Conservation (phyloP, 1,140 invertebrate species). For the Drosophila pruinosa region DNA sequence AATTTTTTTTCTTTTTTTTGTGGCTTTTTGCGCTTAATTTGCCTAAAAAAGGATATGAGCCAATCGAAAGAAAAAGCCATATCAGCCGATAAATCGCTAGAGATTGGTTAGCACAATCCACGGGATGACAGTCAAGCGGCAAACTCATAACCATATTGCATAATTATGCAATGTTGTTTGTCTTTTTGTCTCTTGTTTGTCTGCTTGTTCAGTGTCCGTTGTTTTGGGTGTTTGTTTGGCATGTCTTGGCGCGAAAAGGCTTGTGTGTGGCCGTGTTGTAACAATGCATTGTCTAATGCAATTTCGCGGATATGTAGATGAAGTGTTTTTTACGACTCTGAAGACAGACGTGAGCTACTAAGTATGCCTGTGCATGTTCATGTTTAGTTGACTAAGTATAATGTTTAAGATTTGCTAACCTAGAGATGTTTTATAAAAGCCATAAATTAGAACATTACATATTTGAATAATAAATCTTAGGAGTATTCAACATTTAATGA, state of each 20-base stretch:
- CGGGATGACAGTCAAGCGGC: conserved; percentile 1
- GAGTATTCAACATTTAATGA: too few species aligned
- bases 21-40: conserved; percentile 57
- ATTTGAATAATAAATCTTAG: too few species aligned
- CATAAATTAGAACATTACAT: too few species aligned
- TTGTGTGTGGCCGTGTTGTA: conserved; percentile 79
- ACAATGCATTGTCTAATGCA: conserved; percentile 65
- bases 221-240: conserved; percentile 66
- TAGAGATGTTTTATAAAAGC: too few species aligned
- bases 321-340: conserved; percentile 18
- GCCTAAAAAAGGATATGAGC: conserved; percentile 68
- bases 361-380: too few species aligned
- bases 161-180: conserved; percentile 60
- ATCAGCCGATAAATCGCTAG: conserved; percentile 38
- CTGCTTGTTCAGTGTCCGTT: not conserved
- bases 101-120: conserved; percentile 29
- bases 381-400: too few species aligned
- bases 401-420: too few species aligned
- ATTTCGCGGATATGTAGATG: conserved; percentile 51
- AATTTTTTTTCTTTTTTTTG: conserved; percentile 64
- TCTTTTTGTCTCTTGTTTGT: not conserved
- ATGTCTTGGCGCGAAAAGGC: conserved; percentile 73
- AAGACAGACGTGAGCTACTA: not conserved
- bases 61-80: conserved; percentile 29
- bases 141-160: conserved; percentile 56